Conservation (phyloP, 2,797 vertebrate species). For the Salarias fasciatus region DNA sequence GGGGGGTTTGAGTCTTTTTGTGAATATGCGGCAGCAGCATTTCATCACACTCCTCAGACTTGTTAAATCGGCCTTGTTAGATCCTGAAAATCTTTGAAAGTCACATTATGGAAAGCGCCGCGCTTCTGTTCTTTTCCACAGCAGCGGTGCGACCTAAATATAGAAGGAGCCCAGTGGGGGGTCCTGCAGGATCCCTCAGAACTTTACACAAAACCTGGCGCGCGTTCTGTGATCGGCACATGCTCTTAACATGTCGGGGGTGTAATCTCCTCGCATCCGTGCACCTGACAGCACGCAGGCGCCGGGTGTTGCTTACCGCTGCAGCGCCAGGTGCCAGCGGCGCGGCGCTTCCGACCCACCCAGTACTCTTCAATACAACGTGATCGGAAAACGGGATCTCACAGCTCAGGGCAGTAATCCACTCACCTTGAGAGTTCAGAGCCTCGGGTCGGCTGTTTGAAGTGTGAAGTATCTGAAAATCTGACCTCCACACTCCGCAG, state of each 20-base stretch:
- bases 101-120: conserved; percentile 31
- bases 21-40: conserved; percentile 20
- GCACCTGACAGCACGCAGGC: background rate
- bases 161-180: conserved; percentile 40
- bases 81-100: conserved; percentile 33
- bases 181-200: conserved; percentile 29
- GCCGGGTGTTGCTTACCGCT: conserved; percentile 1
- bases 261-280: conserved; percentile 3
- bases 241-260: conserved; percentile 26
- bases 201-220: conserved; percentile 25
- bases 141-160: conserved; percentile 55
- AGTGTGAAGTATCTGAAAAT: no score
- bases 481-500: no score
- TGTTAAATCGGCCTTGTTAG: conserved; percentile 31
- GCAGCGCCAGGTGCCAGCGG: background rate
- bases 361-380: no score
- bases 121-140: conserved; percentile 26
- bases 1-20: no score
- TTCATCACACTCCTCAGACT: conserved; percentile 19
- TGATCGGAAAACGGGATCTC: background rate
- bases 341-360: background rate
- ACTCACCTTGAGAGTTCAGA: no score
- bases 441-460: no score
- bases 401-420: background rate
- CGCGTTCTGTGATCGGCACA: conserved; percentile 41